phyloP scores from a whole-genome alignment of 30 jellyfish, hydroid and myxozoan genomes.

The Aurelia sp. region DNA sequence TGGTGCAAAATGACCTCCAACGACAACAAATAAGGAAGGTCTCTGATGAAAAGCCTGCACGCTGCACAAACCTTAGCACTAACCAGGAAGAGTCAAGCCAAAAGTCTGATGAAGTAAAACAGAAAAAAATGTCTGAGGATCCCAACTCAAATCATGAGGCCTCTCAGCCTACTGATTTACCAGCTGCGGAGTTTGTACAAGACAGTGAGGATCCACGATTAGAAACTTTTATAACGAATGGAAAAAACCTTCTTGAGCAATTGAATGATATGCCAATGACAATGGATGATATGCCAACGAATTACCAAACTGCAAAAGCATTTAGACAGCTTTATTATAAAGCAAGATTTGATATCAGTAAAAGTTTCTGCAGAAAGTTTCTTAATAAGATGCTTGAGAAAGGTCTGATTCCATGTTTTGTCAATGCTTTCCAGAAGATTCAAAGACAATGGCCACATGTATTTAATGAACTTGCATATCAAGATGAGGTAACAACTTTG shows the following conservation, averaged over 20 bases:
- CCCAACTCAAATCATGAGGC: too few relatives aligned
- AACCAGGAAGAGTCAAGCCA: too few relatives aligned
- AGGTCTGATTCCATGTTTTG: constrained; percentile 37
- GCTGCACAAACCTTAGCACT: too few relatives aligned
- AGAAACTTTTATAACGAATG: constrained; percentile 17
- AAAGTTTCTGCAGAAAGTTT: constrained; percentile 15
- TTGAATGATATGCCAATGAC: constrained; percentile 42
- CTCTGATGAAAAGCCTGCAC: too few relatives aligned
- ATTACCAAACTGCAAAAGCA: constrained; percentile 16
- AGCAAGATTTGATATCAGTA: constrained; percentile 46
- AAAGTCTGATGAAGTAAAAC: too few relatives aligned
- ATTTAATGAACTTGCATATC: constrained; percentile 23
- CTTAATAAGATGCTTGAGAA: constrained; percentile 15
- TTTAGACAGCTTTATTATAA: constrained; percentile 46
- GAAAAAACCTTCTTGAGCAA: constrained; percentile 11
- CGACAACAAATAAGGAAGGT: too few relatives aligned
- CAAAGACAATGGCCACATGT: constrained; percentile 47
- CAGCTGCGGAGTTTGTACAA: not conserved
- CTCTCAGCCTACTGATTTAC: not conserved
- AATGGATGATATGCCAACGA: constrained; percentile 36
- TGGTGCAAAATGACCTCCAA: too few relatives aligned
- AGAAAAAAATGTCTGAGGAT: too few relatives aligned
- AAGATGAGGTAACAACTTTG: constrained; percentile 21
- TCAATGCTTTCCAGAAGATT: constrained; percentile 28
- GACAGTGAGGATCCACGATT: not conserved